Evolutionary conservation across 2,888 invertebrate species (phyloP).

Genomic region (Dasypolia templi): DNA sequence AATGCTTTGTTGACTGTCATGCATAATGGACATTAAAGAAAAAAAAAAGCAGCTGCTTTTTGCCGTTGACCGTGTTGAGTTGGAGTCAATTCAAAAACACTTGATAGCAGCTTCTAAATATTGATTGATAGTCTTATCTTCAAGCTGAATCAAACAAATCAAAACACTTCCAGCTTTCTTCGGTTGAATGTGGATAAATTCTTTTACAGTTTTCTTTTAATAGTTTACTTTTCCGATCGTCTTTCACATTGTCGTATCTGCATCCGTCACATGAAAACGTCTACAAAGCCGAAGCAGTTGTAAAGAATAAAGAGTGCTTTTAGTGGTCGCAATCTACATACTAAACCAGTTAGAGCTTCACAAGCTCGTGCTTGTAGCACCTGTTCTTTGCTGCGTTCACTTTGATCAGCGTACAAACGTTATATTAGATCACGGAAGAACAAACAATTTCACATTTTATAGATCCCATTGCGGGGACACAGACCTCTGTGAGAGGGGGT

Average conservation of each 20-base stretch:
- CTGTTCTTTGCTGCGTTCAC: conserved; percentile 6
- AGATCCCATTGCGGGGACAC: too few relatives aligned
- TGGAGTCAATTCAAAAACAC: background rate
- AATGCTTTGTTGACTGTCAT: conserved; percentile 25
- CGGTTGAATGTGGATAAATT: background rate
- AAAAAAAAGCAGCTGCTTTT: background rate
- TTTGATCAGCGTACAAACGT: conserved; percentile 8
- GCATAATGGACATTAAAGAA: conserved; percentile 8
- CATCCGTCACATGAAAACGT: conserved; percentile 30
- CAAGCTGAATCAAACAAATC: background rate
- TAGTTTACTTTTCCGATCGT: background rate
- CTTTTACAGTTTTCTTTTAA: background rate
- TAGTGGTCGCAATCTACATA: conserved; percentile 42
- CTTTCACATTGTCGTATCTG: conserved; percentile 13
- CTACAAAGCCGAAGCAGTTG: conserved; percentile 18
- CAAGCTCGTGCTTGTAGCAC: conserved; percentile 8
- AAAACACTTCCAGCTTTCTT: conserved; percentile 14
- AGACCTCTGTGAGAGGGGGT: too few relatives aligned
- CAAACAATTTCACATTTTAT: too few relatives aligned
- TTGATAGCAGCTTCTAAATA: background rate
- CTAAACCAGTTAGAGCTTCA: conserved; percentile 34
- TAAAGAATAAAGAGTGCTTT: conserved; percentile 22
- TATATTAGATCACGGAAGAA: background rate
- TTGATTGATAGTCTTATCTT: conserved; percentile 13
- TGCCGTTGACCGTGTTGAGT: background rate